Percentiles rank a stretch among this genome's conserved stretches.
These are phyloP conservation scores for Cebus imitator DNA, from an alignment of 2,113 vertebrate species.

Conservation along the genomic window DNA sequence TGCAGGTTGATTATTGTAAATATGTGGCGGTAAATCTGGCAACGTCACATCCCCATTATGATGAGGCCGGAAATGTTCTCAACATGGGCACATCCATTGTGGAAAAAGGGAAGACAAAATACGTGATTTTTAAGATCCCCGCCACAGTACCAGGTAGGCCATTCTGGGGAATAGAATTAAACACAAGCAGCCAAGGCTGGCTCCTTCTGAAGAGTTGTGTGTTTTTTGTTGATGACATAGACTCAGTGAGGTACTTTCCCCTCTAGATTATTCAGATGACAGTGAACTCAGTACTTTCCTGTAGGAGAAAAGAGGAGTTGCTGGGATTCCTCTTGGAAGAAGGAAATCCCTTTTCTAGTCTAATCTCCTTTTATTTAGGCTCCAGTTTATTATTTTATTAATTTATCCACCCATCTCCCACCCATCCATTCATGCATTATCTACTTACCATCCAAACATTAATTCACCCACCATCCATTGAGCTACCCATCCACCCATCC, in stretches of 20 bases:
- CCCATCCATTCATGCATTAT: not conserved
- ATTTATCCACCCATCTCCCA: not conserved
- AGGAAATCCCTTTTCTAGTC: not conserved
- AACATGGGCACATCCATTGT: constrained; percentile 95
- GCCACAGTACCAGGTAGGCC: constrained; percentile 84
- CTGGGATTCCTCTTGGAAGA: not conserved
- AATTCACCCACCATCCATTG: not conserved
- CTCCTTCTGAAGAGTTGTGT: not conserved
- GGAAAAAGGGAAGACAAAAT: constrained; percentile 91
- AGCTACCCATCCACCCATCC: not conserved
- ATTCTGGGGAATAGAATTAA: not conserved
- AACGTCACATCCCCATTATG: constrained; percentile 96
- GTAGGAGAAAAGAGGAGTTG: not conserved
- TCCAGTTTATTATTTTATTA: not conserved
- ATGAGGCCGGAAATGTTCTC: constrained; percentile 90
- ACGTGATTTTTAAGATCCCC: constrained; percentile 93
- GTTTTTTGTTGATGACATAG: not conserved
- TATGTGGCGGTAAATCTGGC: constrained; percentile 90
- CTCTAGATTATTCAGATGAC: not conserved
- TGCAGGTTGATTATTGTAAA: constrained; percentile 92
- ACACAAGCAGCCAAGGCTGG: not conserved
- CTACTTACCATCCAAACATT: not conserved
- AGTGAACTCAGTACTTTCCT: not conserved
- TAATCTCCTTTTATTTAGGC: not conserved
- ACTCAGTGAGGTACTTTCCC: not conserved